phyloP scores from a whole-genome alignment of 2,888 invertebrate genomes.

The Sphaerophoria rueppellii region DNA sequence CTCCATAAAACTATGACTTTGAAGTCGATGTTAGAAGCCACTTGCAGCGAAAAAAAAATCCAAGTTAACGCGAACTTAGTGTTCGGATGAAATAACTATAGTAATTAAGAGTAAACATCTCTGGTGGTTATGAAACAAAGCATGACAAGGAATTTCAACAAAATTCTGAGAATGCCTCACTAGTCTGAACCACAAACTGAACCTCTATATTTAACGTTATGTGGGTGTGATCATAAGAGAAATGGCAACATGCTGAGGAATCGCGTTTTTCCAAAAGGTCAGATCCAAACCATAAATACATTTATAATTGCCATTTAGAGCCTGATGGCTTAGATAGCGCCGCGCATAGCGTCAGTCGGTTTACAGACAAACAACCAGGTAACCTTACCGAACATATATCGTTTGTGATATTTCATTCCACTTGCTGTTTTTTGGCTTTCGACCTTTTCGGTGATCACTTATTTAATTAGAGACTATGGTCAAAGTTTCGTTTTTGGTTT shows the following conservation, averaged over 20 bases:
- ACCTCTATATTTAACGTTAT: conserved; percentile 56
- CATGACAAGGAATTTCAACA: conserved; percentile 28
- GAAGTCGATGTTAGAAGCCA: too few species aligned
- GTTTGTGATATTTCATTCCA: conserved; percentile 32
- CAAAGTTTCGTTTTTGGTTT: conserved; percentile 59
- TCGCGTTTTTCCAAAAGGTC: conserved; percentile 54
- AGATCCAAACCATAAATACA: conserved; percentile 72
- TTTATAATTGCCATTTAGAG: conserved; percentile 70
- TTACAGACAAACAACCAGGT: conserved; percentile 20
- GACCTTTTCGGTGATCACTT: conserved; percentile 69
- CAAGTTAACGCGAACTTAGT: too few species aligned
- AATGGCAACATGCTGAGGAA: conserved; percentile 44
- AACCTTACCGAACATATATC: not conserved
- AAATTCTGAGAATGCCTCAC: conserved; percentile 55
- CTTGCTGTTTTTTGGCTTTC: conserved; percentile 52
- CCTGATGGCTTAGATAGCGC: conserved; percentile 60
- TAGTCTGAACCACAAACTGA: not conserved
- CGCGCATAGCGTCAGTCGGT: not conserved
- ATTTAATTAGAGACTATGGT: conserved; percentile 72
- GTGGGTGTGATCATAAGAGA: conserved; percentile 68
- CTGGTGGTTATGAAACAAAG: conserved; percentile 6
- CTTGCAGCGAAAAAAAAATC: too few species aligned
- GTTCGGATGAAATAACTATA: not conserved
- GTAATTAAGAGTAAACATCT: conserved; percentile 19
- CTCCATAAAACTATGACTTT: too few species aligned